Percentiles rank a stretch among this genome's conserved stretches.
phyloP scores from a whole-genome alignment of 2,888 invertebrate species.

The Labia minor region DNA sequence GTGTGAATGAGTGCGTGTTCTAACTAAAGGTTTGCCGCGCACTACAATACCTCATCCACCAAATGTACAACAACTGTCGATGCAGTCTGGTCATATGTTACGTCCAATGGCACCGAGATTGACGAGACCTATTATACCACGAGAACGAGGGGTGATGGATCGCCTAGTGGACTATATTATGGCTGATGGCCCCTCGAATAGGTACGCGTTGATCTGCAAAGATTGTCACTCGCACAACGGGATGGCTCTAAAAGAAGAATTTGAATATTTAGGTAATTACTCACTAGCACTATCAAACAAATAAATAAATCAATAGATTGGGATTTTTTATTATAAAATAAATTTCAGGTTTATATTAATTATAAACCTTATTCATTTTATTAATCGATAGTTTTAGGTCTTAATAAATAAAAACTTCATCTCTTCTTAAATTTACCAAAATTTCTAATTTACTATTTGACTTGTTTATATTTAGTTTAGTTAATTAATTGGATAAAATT shows the following conservation, averaged over 20 bases:
- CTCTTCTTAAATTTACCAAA: too few relatives aligned
- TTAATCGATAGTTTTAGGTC: too few relatives aligned
- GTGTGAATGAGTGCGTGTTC: constrained; percentile 13
- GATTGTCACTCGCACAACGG: constrained; percentile 91
- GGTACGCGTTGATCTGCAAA: constrained; percentile 89
- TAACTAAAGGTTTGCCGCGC: constrained; percentile 2
- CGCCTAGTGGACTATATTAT: constrained; percentile 86
- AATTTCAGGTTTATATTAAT: constrained; percentile 16
- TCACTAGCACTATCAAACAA: too few relatives aligned
- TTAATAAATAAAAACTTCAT: too few relatives aligned
- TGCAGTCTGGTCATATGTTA: background rate
- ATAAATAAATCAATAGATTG: too few relatives aligned
- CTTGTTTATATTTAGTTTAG: too few relatives aligned
- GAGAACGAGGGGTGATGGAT: constrained; percentile 70
- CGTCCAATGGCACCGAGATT: constrained; percentile 38
- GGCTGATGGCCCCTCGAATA: constrained; percentile 88
- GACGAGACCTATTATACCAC: constrained; percentile 60
- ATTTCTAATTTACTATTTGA: too few relatives aligned
- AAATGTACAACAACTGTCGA: background rate
- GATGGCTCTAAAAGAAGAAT: constrained; percentile 62
- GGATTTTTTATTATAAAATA: too few relatives aligned
- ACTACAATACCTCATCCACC: constrained; percentile 14
- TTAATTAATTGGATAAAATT: too few relatives aligned
- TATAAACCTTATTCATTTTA: background rate
- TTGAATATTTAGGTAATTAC: constrained; percentile 48